phyloP scores from a whole-genome alignment of 2,113 vertebrate species.

The Nyctibius bracteatus region DNA sequence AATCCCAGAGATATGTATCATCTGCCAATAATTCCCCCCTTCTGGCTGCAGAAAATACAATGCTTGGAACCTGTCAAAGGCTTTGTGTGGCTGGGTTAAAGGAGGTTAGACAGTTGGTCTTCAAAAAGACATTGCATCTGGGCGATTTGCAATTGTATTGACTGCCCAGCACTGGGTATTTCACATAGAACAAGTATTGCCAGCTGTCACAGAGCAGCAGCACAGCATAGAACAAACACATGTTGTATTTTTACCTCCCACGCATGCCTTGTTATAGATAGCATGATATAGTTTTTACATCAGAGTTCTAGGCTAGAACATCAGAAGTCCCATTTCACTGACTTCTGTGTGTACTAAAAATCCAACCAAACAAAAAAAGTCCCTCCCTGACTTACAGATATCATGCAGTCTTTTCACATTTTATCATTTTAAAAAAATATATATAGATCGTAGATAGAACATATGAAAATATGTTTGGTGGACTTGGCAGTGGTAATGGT shows the following conservation, averaged over 20 bases:
- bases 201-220: neutral
- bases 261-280: accelerated
- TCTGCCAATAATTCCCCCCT: neutral
- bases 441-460: too few species aligned
- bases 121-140: neutral
- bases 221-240: neutral
- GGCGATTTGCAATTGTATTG: neutral
- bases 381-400: neutral
- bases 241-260: neutral
- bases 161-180: neutral
- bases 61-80: neutral
- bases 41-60: neutral
- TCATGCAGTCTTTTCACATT: neutral
- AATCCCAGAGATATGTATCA: neutral
- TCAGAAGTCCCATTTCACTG: neutral
- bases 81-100: neutral
- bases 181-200: neutral
- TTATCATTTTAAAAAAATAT: neutral
- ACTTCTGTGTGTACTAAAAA: neutral
- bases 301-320: neutral
- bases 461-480: too few species aligned
- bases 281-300: neutral
- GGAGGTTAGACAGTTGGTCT: neutral
- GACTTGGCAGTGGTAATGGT: too few species aligned
- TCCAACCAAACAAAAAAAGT: neutral